Evolutionary conservation across 1,140 invertebrate genomes (phyloP).

Genomic region (Drosophila sulfurigaster): DNA sequence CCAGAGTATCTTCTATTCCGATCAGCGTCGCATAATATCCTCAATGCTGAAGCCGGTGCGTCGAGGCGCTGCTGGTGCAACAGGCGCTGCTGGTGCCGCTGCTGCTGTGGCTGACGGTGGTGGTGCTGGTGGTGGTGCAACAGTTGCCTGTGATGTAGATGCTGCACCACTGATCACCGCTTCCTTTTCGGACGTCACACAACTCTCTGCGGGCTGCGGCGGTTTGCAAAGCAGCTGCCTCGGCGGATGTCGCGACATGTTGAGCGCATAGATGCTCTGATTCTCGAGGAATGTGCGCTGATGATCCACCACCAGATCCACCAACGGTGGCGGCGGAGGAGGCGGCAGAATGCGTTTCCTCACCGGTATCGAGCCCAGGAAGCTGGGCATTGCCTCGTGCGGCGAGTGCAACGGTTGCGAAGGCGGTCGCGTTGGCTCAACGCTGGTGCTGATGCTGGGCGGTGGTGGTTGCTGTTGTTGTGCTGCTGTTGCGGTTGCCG

Average conservation of each 20-base stretch:
- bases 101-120: slow-evolving; percentile 49
- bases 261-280: slow-evolving; percentile 65
- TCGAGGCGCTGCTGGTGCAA: slow-evolving; percentile 86
- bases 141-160: background rate
- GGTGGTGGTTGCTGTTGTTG: slow-evolving; percentile 15
- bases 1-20: background rate
- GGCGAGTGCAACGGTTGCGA: slow-evolving; percentile 80
- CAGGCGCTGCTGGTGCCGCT: slow-evolving; percentile 83
- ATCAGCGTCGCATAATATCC: slow-evolving; percentile 89
- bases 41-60: slow-evolving; percentile 90
- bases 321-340: slow-evolving; percentile 35
- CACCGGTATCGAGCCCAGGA: slow-evolving; percentile 87
- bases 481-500: slow-evolving; percentile 37
- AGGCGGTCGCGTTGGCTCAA: slow-evolving; percentile 53
- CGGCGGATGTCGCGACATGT: slow-evolving; percentile 73
- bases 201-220: slow-evolving; percentile 26
- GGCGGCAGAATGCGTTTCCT: slow-evolving; percentile 85
- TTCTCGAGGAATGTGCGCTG: slow-evolving; percentile 60
- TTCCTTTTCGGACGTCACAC: slow-evolving; percentile 40
- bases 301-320: slow-evolving; percentile 68
- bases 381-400: slow-evolving; percentile 86
- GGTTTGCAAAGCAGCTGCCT: slow-evolving; percentile 65
- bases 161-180: background rate
- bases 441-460: slow-evolving; percentile 75
- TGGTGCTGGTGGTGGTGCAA: slow-evolving; percentile 82